phyloP scores from a whole-genome alignment of 2,113 vertebrate species.

The Oncorhynchus mykiss region DNA sequence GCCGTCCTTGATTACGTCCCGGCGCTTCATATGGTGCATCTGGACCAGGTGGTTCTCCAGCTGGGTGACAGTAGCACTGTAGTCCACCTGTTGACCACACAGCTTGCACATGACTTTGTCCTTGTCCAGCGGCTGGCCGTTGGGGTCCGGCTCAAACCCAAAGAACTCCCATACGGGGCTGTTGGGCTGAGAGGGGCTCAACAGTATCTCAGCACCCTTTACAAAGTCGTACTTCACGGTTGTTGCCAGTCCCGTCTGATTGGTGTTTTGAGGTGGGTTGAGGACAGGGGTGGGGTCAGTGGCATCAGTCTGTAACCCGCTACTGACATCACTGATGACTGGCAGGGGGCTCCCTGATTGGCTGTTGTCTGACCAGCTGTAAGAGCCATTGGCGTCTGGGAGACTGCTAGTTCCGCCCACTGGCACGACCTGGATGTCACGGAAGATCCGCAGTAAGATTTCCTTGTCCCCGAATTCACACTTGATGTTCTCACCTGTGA shows the following conservation, averaged over 20 bases:
- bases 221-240: conserved; percentile 47
- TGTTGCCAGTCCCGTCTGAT: conserved; percentile 10
- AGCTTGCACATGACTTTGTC: conserved; percentile 72
- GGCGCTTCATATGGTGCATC: conserved; percentile 66
- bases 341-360: conserved; percentile 59
- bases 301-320: conserved; percentile 29
- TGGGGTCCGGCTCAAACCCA: conserved; percentile 64
- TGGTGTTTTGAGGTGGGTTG: conserved; percentile 3
- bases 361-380: conserved; percentile 53
- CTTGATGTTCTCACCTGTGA: conserved; percentile 67
- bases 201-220: conserved; percentile 58
- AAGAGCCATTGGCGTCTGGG: conserved; percentile 52
- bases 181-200: conserved; percentile 46
- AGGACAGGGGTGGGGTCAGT: conserved; percentile 41
- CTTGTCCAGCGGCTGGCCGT: conserved; percentile 69
- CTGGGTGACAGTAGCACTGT: conserved; percentile 61
- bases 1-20: conserved; percentile 13
- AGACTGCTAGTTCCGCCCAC: conserved; percentile 25
- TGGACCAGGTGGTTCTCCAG: conserved; percentile 67
- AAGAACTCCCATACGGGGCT: conserved; percentile 67
- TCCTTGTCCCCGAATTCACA: conserved; percentile 75
- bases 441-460: conserved; percentile 70
- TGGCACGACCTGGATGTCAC: conserved; percentile 68
- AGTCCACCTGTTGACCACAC: conserved; percentile 67
- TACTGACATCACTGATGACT: conserved; percentile 53